Percentiles rank a stretch among this genome's conserved stretches.
These are phyloP conservation scores for Cantharis flavilabris DNA, from an alignment of 2,888 invertebrate genomes.

Conservation along the genomic window DNA sequence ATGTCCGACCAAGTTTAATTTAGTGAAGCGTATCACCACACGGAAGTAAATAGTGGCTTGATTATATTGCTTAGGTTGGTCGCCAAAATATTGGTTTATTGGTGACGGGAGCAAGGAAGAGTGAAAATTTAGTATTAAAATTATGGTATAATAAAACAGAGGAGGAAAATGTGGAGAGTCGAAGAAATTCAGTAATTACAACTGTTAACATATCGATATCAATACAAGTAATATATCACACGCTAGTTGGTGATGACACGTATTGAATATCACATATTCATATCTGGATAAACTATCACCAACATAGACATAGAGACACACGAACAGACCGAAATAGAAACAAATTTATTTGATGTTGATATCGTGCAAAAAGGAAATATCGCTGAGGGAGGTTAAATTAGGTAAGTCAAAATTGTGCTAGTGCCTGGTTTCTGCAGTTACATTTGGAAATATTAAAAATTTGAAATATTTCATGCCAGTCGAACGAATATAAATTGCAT, in stretches of 20 bases:
- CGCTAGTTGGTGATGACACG: conserved; percentile 34
- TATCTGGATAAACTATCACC: conserved; percentile 12
- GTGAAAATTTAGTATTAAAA: neutral
- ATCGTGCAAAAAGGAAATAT: neutral
- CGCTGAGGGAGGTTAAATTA: neutral
- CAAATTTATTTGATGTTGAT: neutral
- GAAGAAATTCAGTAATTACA: conserved; percentile 37
- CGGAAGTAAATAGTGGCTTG: neutral
- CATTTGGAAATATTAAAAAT: conserved; percentile 23
- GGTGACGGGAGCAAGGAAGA: neutral
- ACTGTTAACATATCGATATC: conserved; percentile 39
- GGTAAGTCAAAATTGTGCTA: neutral
- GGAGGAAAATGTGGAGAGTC: too few species aligned
- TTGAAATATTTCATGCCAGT: conserved; percentile 20
- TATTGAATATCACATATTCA: conserved; percentile 35
- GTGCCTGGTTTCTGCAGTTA: conserved; percentile 10
- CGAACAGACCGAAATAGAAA: neutral
- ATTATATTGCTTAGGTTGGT: neutral
- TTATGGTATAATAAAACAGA: neutral
- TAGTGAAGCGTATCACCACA: conserved; percentile 1
- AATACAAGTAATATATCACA: conserved; percentile 34
- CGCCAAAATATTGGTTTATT: neutral
- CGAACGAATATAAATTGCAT: conserved; percentile 25
- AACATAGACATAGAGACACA: neutral
- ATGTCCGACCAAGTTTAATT: neutral